Conservation (phyloP, 2,888 invertebrate species). For the Cryptocheilus praepositus region DNA sequence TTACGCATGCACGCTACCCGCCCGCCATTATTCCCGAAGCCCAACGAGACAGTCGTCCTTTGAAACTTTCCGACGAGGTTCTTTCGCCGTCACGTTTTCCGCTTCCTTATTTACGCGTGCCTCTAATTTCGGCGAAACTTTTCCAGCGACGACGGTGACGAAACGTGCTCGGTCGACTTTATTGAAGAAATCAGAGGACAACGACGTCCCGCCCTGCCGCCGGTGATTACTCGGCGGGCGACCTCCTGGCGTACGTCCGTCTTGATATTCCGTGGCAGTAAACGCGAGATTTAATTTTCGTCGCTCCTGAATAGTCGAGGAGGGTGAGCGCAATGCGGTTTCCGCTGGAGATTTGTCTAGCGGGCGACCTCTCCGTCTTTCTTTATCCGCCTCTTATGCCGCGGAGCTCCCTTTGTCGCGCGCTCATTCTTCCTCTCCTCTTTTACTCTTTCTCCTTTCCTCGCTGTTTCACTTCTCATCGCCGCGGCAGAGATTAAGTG, state of each 20-base stretch:
- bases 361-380: conserved; percentile 13
- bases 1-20: too few relatives aligned
- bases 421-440: conserved; percentile 15
- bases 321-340: conserved; percentile 35
- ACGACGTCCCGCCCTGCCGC: background rate
- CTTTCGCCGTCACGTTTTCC: background rate
- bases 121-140: conserved; percentile 6
- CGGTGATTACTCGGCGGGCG: conserved; percentile 2
- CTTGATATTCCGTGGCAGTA: conserved; percentile 6
- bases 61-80: too few relatives aligned
- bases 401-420: conserved; percentile 18
- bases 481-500: conserved; percentile 47
- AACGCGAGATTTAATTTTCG: conserved; percentile 41
- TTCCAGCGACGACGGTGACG: background rate
- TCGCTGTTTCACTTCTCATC: conserved; percentile 26
- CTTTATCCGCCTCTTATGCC: conserved; percentile 15
- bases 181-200: conserved; percentile 9
- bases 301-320: conserved; percentile 29
- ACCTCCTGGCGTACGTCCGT: background rate
- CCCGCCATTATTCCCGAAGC: too few relatives aligned
- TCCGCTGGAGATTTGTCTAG: conserved; percentile 30
- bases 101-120: conserved; percentile 1
- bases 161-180: conserved; percentile 1
- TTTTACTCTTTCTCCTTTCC: conserved; percentile 4
- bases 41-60: too few relatives aligned